Evolutionary conservation across 2,113 vertebrate genomes (phyloP).

Genomic region (Glareola pratincola): DNA sequence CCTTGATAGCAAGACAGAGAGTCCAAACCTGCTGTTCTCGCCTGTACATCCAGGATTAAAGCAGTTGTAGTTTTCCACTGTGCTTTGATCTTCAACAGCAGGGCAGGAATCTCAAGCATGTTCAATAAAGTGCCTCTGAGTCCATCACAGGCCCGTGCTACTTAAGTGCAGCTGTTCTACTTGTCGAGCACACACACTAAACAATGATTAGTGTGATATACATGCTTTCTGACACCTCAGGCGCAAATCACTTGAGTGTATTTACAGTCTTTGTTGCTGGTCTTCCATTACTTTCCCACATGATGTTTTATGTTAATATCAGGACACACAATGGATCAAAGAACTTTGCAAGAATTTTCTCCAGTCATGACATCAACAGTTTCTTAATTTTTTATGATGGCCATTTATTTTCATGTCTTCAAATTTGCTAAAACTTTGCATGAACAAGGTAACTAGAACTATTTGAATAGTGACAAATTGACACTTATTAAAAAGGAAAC

Average conservation of each 20-base stretch:
- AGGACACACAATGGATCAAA: neutral
- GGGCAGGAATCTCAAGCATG: neutral
- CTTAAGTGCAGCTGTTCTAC: neutral
- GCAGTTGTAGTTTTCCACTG: neutral
- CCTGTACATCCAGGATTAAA: neutral
- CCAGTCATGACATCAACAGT: neutral
- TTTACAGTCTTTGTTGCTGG: neutral
- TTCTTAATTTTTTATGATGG: neutral
- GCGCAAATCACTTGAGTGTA: neutral
- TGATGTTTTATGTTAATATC: neutral
- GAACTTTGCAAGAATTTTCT: neutral
- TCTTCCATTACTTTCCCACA: neutral
- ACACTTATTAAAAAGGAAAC: neutral
- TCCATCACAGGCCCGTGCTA: neutral
- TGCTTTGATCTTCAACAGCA: neutral
- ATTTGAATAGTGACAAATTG: neutral
- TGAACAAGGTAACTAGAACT: neutral
- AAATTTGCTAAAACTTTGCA: neutral
- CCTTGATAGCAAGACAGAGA: neutral
- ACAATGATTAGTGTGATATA: neutral
- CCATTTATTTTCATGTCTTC: neutral
- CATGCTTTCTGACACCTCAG: neutral
- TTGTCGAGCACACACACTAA: neutral
- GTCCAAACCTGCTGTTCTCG: neutral
- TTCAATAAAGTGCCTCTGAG: neutral